A percentile compares a stretch with the other conserved stretches of the same genome.
Evolutionary conservation across 2,888 invertebrate genomes (phyloP).

Genomic region (Agrochola circellaris): DNA sequence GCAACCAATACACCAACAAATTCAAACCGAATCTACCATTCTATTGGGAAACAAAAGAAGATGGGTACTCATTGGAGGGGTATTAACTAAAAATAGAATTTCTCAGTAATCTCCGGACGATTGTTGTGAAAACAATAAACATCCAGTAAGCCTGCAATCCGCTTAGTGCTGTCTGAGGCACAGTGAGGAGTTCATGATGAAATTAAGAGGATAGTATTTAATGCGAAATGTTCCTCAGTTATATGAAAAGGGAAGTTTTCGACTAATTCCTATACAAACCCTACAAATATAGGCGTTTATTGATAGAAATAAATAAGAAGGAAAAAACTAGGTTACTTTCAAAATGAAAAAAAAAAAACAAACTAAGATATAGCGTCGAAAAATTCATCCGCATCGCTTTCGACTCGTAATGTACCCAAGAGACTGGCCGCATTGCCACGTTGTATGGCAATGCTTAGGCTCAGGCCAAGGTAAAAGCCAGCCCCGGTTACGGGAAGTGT

Average conservation of each 20-base stretch:
- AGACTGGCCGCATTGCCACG: too few species aligned
- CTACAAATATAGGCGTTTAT: too few species aligned
- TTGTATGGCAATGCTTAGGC: too few species aligned
- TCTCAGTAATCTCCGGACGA: slow-evolving; percentile 70
- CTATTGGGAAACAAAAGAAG: slow-evolving; percentile 37
- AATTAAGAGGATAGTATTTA: slow-evolving; percentile 12
- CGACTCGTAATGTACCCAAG: too few species aligned
- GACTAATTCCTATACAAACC: too few species aligned
- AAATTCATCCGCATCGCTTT: too few species aligned
- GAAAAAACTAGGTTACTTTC: too few species aligned
- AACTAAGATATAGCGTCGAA: too few species aligned
- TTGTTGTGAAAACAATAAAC: slow-evolving; percentile 75
- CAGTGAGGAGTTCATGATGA: slow-evolving; percentile 36
- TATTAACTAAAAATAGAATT: slow-evolving; percentile 69
- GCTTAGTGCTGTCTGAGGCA: slow-evolving; percentile 65
- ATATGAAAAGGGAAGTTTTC: background rate
- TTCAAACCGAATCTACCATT: slow-evolving; percentile 21
- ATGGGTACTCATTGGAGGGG: background rate
- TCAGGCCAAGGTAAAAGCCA: too few species aligned
- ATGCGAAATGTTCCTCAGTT: background rate
- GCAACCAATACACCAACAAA: slow-evolving; percentile 21
- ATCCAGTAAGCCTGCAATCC: slow-evolving; percentile 71
- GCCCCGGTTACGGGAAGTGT: too few species aligned
- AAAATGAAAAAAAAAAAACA: too few species aligned
- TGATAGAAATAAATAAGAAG: too few species aligned